Evolutionary conservation across 2,888 invertebrate species (phyloP).

Genomic region (Sinodicranocentrus sp.): DNA sequence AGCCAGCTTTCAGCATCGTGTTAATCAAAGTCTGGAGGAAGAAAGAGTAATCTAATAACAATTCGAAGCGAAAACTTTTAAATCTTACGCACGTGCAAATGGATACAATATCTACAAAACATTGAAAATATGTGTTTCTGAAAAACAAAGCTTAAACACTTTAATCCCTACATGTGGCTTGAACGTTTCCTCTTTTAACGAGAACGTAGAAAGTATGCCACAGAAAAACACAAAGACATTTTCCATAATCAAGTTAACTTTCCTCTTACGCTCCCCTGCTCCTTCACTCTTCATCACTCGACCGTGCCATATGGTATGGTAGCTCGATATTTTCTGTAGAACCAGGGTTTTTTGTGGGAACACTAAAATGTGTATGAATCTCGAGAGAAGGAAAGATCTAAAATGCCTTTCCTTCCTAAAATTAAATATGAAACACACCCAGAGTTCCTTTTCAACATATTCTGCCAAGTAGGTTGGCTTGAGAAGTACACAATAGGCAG

Average conservation of each 20-base stretch:
- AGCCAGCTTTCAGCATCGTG: no score
- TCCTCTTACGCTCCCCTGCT: conserved; percentile 24
- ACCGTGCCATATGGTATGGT: conserved; percentile 24
- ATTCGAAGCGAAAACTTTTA: conserved; percentile 9
- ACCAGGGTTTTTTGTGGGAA: conserved; percentile 28
- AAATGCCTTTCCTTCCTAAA: conserved; percentile 45
- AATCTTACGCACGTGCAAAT: conserved; percentile 32
- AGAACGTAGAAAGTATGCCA: not conserved
- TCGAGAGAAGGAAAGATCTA: conserved; percentile 39
- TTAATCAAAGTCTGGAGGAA: no score
- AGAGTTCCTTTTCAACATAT: conserved; percentile 36
- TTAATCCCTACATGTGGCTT: no score
- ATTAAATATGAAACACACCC: conserved; percentile 59
- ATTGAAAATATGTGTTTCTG: no score
- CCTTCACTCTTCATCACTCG: conserved; percentile 29
- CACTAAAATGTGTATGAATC: conserved; percentile 45
- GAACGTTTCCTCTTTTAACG: no score
- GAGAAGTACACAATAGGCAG: not conserved
- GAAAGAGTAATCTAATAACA: no score
- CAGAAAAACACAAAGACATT: conserved; percentile 34
- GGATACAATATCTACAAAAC: no score
- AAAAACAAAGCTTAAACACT: no score
- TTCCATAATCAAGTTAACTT: conserved; percentile 40
- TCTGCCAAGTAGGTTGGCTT: not conserved
- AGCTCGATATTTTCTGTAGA: conserved; percentile 18